These are phyloP conservation scores for Limonius californicus DNA, from an alignment of 1,140 invertebrate species.

Conservation along the genomic window DNA sequence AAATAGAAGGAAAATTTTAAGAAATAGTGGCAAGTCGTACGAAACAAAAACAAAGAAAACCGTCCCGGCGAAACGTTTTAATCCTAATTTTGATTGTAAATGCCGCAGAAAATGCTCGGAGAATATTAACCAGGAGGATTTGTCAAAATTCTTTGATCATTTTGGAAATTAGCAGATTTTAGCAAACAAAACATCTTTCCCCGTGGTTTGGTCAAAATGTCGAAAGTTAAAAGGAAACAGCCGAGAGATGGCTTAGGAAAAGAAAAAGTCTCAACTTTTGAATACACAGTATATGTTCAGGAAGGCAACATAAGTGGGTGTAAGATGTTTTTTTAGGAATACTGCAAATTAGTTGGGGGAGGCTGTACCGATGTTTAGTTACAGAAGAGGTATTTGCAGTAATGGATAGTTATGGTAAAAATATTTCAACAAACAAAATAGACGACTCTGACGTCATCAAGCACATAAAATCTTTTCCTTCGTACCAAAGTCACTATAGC, in stretches of 20 bases:
- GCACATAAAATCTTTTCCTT: constrained; percentile 26
- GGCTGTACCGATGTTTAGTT: constrained; percentile 13
- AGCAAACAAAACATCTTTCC: neutral
- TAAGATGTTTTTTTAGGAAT: constrained; percentile 20
- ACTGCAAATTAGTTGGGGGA: constrained; percentile 21
- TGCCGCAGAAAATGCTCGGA: neutral
- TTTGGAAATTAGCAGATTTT: constrained; percentile 6
- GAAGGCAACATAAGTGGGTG: constrained; percentile 3
- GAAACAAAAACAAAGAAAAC: neutral
- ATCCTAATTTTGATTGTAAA: neutral
- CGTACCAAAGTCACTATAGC: constrained; percentile 23
- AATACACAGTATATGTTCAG: neutral
- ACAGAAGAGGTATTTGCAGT: constrained; percentile 4
- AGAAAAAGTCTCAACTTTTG: neutral
- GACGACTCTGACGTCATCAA: constrained; percentile 16
- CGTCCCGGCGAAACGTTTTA: neutral
- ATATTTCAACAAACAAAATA: constrained; percentile 14
- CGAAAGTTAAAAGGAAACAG: neutral
- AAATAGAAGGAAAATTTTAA: constrained; percentile 1
- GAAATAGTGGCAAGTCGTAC: no score
- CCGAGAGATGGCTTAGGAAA: neutral
- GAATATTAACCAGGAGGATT: neutral
- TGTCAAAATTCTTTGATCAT: neutral
- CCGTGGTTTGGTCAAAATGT: neutral
- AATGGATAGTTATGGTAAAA: constrained; percentile 14